phyloP scores from a whole-genome alignment of 2,888 invertebrate species.

The Brachylomia viminalis region DNA sequence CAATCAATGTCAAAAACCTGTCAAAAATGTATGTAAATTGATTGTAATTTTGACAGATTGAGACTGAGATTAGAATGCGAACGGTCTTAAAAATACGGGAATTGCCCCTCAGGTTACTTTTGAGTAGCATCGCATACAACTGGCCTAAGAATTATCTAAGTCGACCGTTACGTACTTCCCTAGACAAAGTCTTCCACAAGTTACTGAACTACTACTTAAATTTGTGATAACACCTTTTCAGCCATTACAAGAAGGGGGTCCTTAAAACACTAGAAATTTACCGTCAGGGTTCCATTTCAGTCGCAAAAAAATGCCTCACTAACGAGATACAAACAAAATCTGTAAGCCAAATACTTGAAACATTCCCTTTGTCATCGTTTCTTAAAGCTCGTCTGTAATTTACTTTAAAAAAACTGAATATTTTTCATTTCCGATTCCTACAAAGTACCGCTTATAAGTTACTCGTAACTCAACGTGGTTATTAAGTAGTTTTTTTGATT shows the following conservation, averaged over 20 bases:
- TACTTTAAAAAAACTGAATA: not conserved
- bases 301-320: constrained; percentile 16
- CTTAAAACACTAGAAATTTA: constrained; percentile 23
- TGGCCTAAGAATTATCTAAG: not conserved
- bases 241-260: not conserved
- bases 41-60: no score
- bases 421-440: not conserved
- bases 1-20: no score
- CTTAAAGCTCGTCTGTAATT: not conserved
- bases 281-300: constrained; percentile 14
- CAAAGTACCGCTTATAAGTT: not conserved
- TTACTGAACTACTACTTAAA: constrained; percentile 2
- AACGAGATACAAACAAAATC: constrained; percentile 4
- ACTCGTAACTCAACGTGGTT: not conserved
- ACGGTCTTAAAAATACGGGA: no score
- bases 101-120: no score
- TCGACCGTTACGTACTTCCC: not conserved
- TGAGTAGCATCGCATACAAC: not conserved
- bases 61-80: no score
- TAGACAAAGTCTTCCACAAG: not conserved
- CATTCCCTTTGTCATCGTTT: constrained; percentile 17
- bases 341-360: constrained; percentile 28
- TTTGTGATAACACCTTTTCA: constrained; percentile 8
- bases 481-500: not conserved
- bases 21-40: no score